Evolutionary conservation across 1,140 invertebrate genomes (phyloP).

Genomic region (Colletes gigas): DNA sequence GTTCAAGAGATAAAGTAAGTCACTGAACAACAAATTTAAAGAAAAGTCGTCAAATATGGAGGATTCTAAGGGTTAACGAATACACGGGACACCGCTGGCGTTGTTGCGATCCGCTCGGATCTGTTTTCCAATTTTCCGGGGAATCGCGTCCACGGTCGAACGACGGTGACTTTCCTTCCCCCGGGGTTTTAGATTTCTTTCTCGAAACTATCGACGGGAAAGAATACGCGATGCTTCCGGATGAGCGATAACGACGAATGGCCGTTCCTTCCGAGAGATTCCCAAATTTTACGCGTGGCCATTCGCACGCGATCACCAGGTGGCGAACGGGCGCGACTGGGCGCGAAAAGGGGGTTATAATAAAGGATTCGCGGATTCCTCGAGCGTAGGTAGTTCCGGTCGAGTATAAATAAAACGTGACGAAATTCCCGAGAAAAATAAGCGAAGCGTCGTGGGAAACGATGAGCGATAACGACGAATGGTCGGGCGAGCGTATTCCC

Average conservation of each 20-base stretch:
- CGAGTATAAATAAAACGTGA: conserved; percentile 7
- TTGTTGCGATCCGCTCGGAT: too few species aligned
- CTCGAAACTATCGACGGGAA: too few species aligned
- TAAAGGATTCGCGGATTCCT: conserved; percentile 5
- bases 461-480: conserved; percentile 24
- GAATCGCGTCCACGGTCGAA: too few species aligned
- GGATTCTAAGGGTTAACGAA: too few species aligned
- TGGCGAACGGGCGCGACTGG: too few species aligned
- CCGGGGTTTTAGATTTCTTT: neutral
- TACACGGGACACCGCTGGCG: too few species aligned
- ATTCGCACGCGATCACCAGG: neutral
- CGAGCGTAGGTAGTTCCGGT: neutral
- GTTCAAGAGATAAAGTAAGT: too few species aligned
- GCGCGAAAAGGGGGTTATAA: neutral
- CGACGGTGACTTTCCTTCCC: neutral
- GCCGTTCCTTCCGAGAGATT: neutral
- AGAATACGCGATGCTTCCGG: too few species aligned
- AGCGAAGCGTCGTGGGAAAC: conserved; percentile 1
- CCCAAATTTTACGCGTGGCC: conserved; percentile 8
- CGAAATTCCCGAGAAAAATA: conserved; percentile 11
- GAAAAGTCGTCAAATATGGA: too few species aligned
- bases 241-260: conserved; percentile 13
- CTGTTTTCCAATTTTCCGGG: too few species aligned
- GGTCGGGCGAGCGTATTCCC: neutral
- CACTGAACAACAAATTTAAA: too few species aligned